phyloP scores from a whole-genome alignment of 2,888 invertebrate genomes.

The Protophormia terraenovae region DNA sequence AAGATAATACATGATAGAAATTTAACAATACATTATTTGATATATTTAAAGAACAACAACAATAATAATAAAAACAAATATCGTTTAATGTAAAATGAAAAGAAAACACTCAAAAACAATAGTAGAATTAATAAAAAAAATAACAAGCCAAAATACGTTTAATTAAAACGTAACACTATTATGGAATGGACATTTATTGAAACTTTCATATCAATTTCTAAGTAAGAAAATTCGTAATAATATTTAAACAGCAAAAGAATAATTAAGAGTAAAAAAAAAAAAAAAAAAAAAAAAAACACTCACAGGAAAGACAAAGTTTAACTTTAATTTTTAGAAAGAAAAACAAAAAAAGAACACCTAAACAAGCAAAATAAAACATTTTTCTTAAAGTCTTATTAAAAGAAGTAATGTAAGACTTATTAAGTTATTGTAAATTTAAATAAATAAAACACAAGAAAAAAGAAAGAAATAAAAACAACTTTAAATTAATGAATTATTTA shows the following conservation, averaged over 20 bases:
- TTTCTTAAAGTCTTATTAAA: slow-evolving; percentile 27
- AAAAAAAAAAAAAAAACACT: background rate
- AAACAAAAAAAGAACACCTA: background rate
- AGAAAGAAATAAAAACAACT: background rate
- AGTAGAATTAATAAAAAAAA: slow-evolving; percentile 4
- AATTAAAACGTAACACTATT: slow-evolving; percentile 17
- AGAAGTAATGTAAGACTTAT: background rate
- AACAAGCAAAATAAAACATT: background rate
- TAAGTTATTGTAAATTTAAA: slow-evolving; percentile 46
- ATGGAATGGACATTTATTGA: slow-evolving; percentile 10
- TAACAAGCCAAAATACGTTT: slow-evolving; percentile 35
- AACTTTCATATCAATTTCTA: slow-evolving; percentile 56
- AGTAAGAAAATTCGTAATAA: slow-evolving; percentile 18
- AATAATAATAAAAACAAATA: background rate
- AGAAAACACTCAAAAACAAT: too few species aligned
- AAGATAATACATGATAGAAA: slow-evolving; percentile 59
- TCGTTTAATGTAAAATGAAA: background rate
- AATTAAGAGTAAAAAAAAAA: background rate
- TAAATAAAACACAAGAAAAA: slow-evolving; percentile 3
- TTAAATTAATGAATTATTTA: background rate
- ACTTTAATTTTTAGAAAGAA: slow-evolving; percentile 54
- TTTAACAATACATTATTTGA: slow-evolving; percentile 7
- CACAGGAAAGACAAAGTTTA: slow-evolving; percentile 60
- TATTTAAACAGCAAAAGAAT: background rate
- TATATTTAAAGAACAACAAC: background rate